phyloP scores from a whole-genome alignment of 2,888 invertebrate genomes.

The Arrhopalites spinosus region DNA sequence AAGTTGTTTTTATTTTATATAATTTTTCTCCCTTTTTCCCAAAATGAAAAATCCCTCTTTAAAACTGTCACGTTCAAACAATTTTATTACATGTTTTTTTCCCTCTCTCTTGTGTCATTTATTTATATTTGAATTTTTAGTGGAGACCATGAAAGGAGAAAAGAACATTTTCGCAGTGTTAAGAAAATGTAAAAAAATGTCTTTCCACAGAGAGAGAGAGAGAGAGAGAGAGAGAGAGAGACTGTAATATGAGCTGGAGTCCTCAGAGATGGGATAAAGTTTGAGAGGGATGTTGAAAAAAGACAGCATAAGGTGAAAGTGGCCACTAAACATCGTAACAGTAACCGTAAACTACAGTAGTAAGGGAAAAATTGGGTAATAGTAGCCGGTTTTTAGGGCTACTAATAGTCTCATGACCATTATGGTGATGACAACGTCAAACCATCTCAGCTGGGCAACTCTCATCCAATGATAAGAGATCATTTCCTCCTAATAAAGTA shows the following conservation, averaged over 20 bases:
- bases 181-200: no score
- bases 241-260: no score
- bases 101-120: no score
- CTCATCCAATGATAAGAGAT: neutral
- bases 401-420: slow-evolving; percentile 32
- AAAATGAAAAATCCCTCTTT: neutral
- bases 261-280: no score
- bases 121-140: no score
- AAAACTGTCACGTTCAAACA: no score
- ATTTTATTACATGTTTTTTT: no score
- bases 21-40: neutral
- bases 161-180: no score
- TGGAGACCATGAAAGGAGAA: neutral
- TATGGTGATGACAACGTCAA: slow-evolving; percentile 28
- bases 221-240: no score
- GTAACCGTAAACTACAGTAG: slow-evolving; percentile 24
- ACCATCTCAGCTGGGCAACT: slow-evolving; percentile 28
- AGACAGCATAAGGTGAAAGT: slow-evolving; percentile 26
- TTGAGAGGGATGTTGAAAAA: neutral
- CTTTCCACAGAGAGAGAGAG: neutral
- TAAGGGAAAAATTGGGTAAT: slow-evolving; percentile 32
- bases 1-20: no score
- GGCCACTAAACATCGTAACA: slow-evolving; percentile 23
- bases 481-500: neutral
- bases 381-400: slow-evolving; percentile 22